Percentiles rank a stretch among this genome's conserved stretches.
These are phyloP conservation scores for Aegithalos caudatus DNA, from an alignment of 2,113 vertebrate genomes.

Conservation along the genomic window DNA sequence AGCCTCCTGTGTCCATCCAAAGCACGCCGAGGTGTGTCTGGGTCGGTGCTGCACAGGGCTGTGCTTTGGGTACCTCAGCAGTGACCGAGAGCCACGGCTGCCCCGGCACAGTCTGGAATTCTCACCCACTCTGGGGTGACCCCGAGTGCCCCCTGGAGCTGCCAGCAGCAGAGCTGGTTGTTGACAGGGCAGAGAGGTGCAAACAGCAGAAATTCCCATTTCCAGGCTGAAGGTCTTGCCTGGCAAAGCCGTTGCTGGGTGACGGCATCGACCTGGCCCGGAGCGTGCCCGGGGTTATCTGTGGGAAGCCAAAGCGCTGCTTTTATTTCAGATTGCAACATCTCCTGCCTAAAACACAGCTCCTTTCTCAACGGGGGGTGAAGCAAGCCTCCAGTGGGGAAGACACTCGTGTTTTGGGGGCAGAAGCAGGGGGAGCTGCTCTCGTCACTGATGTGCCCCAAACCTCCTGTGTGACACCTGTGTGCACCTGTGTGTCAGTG, in stretches of 20 bases:
- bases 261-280: accelerated
- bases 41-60: accelerated
- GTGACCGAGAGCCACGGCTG: not conserved
- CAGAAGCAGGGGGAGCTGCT: not conserved
- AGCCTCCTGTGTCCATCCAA: not conserved
- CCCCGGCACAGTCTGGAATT: not conserved
- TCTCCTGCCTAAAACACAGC: not conserved
- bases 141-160: accelerated
- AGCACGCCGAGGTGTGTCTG: not conserved
- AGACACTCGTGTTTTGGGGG: accelerated
- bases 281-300: not conserved
- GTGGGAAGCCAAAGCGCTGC: accelerated
- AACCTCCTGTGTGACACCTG: accelerated
- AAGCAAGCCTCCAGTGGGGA: not conserved
- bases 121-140: accelerated
- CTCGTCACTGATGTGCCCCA: accelerated
- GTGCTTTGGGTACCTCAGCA: not conserved
- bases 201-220: not conserved
- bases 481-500: not conserved
- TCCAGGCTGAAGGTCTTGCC: not conserved
- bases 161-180: not conserved
- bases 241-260: not conserved
- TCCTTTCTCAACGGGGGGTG: accelerated
- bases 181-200: not conserved
- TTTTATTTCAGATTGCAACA: not conserved